Conservation (phyloP, 2,797 vertebrate genomes). For the Myioborus miniatus region DNA sequence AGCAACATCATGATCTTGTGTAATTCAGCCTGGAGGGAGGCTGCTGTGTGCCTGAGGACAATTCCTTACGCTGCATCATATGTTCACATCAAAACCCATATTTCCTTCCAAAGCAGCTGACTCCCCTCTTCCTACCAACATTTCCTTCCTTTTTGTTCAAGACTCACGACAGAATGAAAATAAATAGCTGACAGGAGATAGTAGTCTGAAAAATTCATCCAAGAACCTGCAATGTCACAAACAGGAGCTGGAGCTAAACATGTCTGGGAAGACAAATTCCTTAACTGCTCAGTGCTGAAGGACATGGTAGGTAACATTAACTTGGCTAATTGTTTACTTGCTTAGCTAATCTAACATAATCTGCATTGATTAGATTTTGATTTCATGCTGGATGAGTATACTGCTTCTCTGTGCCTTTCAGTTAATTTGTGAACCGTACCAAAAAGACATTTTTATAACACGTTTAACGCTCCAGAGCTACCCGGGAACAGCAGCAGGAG, state of each 20-base stretch:
- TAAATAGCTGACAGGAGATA: rapidly evolving
- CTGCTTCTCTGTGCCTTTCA: conserved; percentile 61
- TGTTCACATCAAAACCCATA: background rate
- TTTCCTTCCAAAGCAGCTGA: background rate
- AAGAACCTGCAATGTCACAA: background rate
- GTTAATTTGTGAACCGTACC: conserved; percentile 73
- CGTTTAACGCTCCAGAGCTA: conserved; percentile 77
- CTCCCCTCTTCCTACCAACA: background rate
- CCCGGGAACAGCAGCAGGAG: conserved; percentile 72
- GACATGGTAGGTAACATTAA: conserved; percentile 56
- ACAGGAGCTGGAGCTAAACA: background rate
- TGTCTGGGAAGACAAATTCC: conserved; percentile 19
- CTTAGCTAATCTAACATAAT: conserved; percentile 65
- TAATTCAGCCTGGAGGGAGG: background rate
- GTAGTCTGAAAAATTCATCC: background rate
- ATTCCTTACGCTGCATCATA: background rate
- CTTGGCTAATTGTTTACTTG: conserved; percentile 67
- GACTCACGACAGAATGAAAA: background rate
- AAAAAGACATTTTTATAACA: conserved; percentile 80
- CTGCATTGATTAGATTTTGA: conserved; percentile 72
- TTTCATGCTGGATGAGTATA: conserved; percentile 76
- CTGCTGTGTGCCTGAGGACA: background rate
- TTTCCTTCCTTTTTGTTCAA: background rate
- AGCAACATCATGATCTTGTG: rapidly evolving
- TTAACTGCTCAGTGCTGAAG: conserved; percentile 49